phyloP scores from a whole-genome alignment of 2,888 invertebrate genomes.

The Lepas anatifera region DNA sequence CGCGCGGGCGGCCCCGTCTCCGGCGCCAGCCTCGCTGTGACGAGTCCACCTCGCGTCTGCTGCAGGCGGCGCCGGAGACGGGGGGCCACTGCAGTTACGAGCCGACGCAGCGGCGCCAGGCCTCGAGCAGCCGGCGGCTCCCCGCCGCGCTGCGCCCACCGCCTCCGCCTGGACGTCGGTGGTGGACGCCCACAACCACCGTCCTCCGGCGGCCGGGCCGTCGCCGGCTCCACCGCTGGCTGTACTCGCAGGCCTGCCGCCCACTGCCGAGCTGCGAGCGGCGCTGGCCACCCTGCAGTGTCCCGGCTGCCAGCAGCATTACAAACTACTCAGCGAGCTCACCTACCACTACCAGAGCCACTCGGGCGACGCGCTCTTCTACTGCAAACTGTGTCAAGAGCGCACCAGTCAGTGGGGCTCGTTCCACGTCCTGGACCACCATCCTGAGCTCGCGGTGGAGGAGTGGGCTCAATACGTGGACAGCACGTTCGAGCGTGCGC shows the following conservation, averaged over 20 bases:
- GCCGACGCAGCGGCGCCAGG: background rate
- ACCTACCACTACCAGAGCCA: slow-evolving; percentile 6
- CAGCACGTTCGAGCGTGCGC: background rate
- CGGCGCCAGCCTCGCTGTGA: too few species aligned
- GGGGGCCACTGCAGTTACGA: background rate
- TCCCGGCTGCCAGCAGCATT: background rate
- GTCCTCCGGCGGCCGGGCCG: background rate
- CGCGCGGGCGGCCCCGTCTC: too few species aligned
- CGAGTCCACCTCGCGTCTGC: background rate
- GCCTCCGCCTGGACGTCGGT: background rate
- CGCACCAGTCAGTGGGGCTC: background rate
- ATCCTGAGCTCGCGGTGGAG: background rate
- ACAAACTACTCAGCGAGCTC: background rate
- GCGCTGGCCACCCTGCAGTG: background rate
- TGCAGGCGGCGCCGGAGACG: background rate
- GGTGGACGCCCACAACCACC: background rate
- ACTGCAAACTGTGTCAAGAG: background rate
- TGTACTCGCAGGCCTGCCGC: background rate
- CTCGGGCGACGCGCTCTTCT: background rate
- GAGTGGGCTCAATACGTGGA: background rate
- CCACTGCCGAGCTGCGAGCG: background rate
- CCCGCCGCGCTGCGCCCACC: background rate
- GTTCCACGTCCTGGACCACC: background rate
- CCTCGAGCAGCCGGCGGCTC: background rate
- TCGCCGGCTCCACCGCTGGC: background rate